These are phyloP conservation scores for Habropoda laboriosa DNA, from an alignment of 1,140 invertebrate species.

Conservation along the genomic window DNA sequence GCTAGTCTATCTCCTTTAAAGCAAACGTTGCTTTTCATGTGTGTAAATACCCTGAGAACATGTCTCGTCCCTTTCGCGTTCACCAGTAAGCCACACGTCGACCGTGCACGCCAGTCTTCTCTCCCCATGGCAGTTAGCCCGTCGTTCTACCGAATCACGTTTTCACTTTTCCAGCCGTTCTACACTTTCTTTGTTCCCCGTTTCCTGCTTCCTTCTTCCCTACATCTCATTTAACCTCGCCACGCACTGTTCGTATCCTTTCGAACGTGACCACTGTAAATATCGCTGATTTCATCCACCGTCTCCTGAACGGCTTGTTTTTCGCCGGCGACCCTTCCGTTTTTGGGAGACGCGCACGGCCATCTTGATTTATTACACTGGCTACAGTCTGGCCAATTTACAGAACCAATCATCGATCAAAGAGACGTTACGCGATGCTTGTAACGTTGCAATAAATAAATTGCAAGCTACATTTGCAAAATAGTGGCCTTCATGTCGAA, in stretches of 20 bases:
- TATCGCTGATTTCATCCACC: neutral
- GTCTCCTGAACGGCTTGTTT: neutral
- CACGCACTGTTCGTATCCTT: neutral
- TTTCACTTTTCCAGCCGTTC: slow-evolving; percentile 28
- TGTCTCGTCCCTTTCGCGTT: slow-evolving; percentile 46
- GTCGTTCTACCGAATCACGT: slow-evolving; percentile 16
- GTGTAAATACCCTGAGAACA: slow-evolving; percentile 52
- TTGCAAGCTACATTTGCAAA: neutral
- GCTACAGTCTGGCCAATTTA: slow-evolving; percentile 3
- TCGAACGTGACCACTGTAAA: neutral
- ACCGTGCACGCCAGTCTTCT: neutral
- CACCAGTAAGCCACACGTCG: slow-evolving; percentile 43
- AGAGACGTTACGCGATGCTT: neutral
- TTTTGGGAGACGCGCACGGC: neutral
- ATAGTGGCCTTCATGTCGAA: no score
- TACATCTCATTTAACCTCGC: neutral
- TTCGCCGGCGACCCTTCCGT: neutral
- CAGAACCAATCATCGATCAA: neutral
- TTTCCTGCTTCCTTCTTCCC: neutral
- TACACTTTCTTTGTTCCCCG: slow-evolving; percentile 17
- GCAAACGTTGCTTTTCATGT: slow-evolving; percentile 47
- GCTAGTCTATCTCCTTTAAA: slow-evolving; percentile 51
- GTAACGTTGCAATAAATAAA: neutral
- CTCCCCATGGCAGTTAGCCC: neutral
- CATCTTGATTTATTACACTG: slow-evolving; percentile 31